These are phyloP conservation scores for Protomyctophum bolini DNA, from an alignment of 2,113 vertebrate genomes.

Conservation along the genomic window DNA sequence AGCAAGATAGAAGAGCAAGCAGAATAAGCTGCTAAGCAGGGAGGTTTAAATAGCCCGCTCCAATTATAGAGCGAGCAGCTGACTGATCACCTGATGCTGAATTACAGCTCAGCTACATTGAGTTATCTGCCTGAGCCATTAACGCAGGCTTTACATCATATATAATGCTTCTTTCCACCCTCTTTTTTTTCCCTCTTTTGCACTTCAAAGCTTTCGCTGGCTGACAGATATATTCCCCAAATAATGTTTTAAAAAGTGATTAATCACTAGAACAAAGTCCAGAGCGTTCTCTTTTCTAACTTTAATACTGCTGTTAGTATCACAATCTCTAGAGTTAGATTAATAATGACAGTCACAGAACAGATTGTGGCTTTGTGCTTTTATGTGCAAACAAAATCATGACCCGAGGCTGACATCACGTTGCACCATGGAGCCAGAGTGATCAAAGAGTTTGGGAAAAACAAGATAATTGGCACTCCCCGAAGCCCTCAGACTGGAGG, in stretches of 20 bases:
- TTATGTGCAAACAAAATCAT: slow-evolving; percentile 17
- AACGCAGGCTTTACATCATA: too few species aligned
- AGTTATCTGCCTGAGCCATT: too few species aligned
- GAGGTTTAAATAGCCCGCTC: too few species aligned
- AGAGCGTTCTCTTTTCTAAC: not conserved
- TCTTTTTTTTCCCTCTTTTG: too few species aligned
- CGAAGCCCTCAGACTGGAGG: slow-evolving; percentile 28
- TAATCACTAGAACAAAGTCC: not conserved
- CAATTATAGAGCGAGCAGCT: too few species aligned
- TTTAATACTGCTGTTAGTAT: not conserved
- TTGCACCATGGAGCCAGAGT: slow-evolving; percentile 49
- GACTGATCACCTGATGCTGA: too few species aligned
- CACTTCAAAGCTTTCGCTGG: not conserved
- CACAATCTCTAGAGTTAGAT: slow-evolving; percentile 1
- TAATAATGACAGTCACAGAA: not conserved
- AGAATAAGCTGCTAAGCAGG: too few species aligned
- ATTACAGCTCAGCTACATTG: too few species aligned
- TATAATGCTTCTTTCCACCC: too few species aligned
- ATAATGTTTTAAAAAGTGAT: not conserved
- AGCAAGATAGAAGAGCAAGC: too few species aligned
- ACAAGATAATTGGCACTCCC: slow-evolving; percentile 58
- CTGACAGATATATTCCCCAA: slow-evolving; percentile 10
- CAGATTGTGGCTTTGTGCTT: slow-evolving; percentile 15
- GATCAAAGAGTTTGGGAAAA: slow-evolving; percentile 56
- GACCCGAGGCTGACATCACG: slow-evolving; percentile 44